These are phyloP conservation scores for Lagopus muta DNA, from an alignment of 2,113 vertebrate species.

Conservation along the genomic window DNA sequence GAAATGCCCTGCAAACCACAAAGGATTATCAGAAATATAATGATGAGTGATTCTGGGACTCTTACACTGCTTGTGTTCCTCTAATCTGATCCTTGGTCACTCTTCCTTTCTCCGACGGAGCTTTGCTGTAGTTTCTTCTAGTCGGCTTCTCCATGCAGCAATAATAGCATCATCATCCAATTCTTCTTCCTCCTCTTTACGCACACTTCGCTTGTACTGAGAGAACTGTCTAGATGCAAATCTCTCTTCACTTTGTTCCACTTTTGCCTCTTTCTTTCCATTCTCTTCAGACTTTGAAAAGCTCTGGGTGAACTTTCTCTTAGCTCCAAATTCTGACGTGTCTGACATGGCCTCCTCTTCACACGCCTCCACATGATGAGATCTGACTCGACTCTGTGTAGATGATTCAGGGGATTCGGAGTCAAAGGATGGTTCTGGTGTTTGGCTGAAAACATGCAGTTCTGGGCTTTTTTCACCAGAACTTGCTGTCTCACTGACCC, in stretches of 20 bases:
- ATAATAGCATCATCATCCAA: conserved; percentile 89
- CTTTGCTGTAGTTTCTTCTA: conserved; percentile 83
- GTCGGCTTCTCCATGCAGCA: conserved; percentile 87
- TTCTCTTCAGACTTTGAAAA: conserved; percentile 77
- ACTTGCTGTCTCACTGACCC: conserved; percentile 63
- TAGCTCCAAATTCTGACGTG: conserved; percentile 75
- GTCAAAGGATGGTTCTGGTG: conserved; percentile 57
- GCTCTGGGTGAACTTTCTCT: conserved; percentile 83
- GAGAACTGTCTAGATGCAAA: conserved; percentile 70
- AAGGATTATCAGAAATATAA: conserved; percentile 69
- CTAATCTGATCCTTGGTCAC: conserved; percentile 42
- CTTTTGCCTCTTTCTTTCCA: conserved; percentile 72
- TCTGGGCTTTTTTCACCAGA: conserved; percentile 76
- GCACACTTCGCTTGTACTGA: conserved; percentile 64
- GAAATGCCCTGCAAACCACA: conserved; percentile 65
- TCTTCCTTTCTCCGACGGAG: conserved; percentile 74
- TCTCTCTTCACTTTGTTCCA: conserved; percentile 74
- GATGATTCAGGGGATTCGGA: conserved; percentile 68
- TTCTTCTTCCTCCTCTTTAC: conserved; percentile 76
- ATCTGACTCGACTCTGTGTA: conserved; percentile 47
- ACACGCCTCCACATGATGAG: conserved; percentile 55
- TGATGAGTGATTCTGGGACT: conserved; percentile 54
- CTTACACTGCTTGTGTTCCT: neutral
- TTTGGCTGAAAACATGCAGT: conserved; percentile 54
- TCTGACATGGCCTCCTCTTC: conserved; percentile 76